These are phyloP conservation scores for Pseudoips prasinana DNA, from an alignment of 2,888 invertebrate genomes.

Conservation along the genomic window DNA sequence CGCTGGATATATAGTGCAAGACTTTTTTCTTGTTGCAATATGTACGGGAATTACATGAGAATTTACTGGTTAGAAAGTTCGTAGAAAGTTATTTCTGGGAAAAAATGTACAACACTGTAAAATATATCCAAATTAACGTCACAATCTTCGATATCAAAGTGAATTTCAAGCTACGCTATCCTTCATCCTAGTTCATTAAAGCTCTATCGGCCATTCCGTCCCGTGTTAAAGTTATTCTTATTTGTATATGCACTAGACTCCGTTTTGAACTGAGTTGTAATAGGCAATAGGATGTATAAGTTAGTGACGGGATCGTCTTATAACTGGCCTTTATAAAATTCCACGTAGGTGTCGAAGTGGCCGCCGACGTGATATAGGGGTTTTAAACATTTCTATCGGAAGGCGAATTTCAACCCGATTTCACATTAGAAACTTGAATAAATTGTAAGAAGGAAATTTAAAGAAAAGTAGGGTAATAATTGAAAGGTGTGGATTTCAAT, in stretches of 20 bases:
- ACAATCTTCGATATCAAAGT: too few species aligned
- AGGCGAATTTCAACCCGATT: constrained; percentile 24
- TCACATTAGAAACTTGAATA: background rate
- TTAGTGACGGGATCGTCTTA: background rate
- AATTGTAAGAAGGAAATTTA: background rate
- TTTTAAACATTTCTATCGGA: constrained; percentile 20
- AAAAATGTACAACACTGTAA: too few species aligned
- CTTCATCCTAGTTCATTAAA: background rate
- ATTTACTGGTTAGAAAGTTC: too few species aligned
- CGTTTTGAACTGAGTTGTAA: background rate
- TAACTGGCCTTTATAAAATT: constrained; percentile 19
- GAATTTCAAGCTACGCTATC: background rate
- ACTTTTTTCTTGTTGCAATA: too few species aligned
- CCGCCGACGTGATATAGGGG: constrained; percentile 27
- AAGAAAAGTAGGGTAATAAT: too few species aligned
- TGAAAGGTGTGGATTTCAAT: background rate
- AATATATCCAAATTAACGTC: too few species aligned
- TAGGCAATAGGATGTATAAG: background rate
- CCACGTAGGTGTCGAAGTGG: constrained; percentile 17
- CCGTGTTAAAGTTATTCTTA: background rate
- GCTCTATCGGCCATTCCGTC: background rate
- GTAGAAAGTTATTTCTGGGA: too few species aligned
- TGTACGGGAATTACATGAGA: too few species aligned
- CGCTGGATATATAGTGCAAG: too few species aligned
- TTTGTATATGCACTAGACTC: background rate